Base-by-base conservation (phyloP, 2,797 vertebrate genomes). In the Protosalanx chinensis region DNA sequence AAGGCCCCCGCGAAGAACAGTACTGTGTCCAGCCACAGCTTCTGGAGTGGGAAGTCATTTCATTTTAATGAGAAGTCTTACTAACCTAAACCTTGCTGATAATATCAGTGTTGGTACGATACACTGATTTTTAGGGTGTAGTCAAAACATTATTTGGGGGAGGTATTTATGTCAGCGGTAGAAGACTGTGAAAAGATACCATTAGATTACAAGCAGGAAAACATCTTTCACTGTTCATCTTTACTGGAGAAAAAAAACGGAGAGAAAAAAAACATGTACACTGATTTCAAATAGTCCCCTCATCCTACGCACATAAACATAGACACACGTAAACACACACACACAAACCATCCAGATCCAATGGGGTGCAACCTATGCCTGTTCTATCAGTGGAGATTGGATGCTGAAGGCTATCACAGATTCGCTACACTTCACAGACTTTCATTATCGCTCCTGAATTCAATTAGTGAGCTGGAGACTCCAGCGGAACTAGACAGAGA, bases 361-460 rank as follows among this genome's bases (percentile, higher is more conserved):
- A 20, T 53, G 70, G 64, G 66, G 78, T 80, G 84, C 72, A 67
- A 76, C 72, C 67, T 68, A 76, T 61, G 66, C 67, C 66, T 71
- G 67, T 79, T 81, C 72, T 78, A 74, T 79, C 75, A 80, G 84
- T 78, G 72, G 67, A 86, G 86, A 91, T 86, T 91, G 89, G 88
- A 85, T 89, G 78, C 86, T 87, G 72, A 70, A 71, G 66, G 80
- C 87, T 81, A 88, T 90, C 86, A 82, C 71, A 74, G 76, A 74
- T 78, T 85, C 82, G 81, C 81, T 83, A 88, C 88, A 88, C 87
- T 82, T 78, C 85, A 89, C 86, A 78, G 80, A 90, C 51, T 90
- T 90, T 84, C 77, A 86, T 91, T 90, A 90, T 77, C 79, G 82
- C 84, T 74, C 72, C 66, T 71, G 84, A 84, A 89, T 89, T 88